Conservation (phyloP, 2,113 vertebrate genomes). For the Macquaria ambigua region DNA sequence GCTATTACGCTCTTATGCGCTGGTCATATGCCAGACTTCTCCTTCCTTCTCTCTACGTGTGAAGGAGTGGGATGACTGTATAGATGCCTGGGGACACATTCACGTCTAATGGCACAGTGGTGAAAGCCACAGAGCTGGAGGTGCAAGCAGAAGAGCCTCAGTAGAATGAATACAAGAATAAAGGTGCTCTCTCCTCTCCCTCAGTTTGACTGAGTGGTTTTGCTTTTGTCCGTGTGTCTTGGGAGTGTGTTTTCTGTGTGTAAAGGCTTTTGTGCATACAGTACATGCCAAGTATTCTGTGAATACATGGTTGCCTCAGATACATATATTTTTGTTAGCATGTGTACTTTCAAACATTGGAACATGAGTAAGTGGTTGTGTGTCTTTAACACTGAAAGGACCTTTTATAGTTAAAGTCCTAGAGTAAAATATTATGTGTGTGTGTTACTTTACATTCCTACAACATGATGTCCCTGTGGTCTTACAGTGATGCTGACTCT, state of each 20-base stretch:
- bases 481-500: too few species aligned
- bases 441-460: too few species aligned
- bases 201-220: background rate
- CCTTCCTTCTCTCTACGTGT: constrained; percentile 4
- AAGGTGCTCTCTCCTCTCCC: background rate
- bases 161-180: background rate
- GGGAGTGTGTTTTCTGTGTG: background rate
- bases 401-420: too few species aligned
- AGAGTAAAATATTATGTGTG: too few species aligned
- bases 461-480: too few species aligned
- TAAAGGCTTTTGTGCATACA: background rate
- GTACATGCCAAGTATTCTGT: background rate
- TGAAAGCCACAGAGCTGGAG: constrained; percentile 16
- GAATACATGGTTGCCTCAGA: background rate
- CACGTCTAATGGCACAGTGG: constrained; percentile 1
- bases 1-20: constrained; percentile 20
- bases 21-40: constrained; percentile 17
- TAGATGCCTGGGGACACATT: constrained; percentile 35
- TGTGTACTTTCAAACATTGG: background rate
- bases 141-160: constrained; percentile 2
- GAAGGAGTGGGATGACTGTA: constrained; percentile 19
- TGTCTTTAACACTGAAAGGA: background rate
- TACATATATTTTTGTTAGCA: too few species aligned
- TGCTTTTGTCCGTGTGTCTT: constrained; percentile 6
- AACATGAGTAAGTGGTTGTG: background rate